Base-by-base conservation (phyloP, 2,113 vertebrate genomes). In the Panthera leo region DNA sequence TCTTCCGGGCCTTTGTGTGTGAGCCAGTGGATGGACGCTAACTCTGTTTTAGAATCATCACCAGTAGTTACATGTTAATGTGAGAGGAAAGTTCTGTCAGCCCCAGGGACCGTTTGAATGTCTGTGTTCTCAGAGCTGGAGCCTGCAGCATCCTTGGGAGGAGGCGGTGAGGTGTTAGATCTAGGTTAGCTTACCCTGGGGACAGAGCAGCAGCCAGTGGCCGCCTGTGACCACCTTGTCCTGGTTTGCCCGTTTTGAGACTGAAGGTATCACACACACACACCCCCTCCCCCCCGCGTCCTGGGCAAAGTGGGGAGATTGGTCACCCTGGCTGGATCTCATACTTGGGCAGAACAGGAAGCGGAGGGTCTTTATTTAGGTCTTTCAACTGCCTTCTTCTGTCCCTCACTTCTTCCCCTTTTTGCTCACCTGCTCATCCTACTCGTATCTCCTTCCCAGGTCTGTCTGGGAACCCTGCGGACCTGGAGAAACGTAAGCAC, bases 401-500 rank as follows among this genome's bases (percentile, higher is more conserved):
- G 1, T n/a, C 63, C 18, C 55, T 39, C 76, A 51, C 76, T 76
- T 88, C n/a, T 94, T 16, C 45, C 16, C 5, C 25, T 48, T 70
- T 63, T 18, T 45, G 42, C n/a, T 51, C 42, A 3, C 18, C n/a
- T 67, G 6, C 29, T 76, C 71, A 39, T 14, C 45, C n/a, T 0
- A 0, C 25, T 36, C 39, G 8, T 70, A 0, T 76, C 36, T 92
- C 42, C 8, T 51, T 91, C 80, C 39, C 98, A 99, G 99, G 99
- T 93, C 98, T 99, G 5, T 99, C 99, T 0, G 99, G 99, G 36
- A 99, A 99, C 98, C 99, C 99, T 0, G 95, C 99, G 0, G 99
- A 99, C 97, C 98, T 99, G 97, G 99, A 99, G 95, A 99, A 99
- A 97, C 98, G 99, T 75, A 99, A 99, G 31, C 94, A 98, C 13